These are phyloP conservation scores for Phodopus roborovskii DNA, from an alignment of 2,113 vertebrate genomes.

Conservation along the genomic window DNA sequence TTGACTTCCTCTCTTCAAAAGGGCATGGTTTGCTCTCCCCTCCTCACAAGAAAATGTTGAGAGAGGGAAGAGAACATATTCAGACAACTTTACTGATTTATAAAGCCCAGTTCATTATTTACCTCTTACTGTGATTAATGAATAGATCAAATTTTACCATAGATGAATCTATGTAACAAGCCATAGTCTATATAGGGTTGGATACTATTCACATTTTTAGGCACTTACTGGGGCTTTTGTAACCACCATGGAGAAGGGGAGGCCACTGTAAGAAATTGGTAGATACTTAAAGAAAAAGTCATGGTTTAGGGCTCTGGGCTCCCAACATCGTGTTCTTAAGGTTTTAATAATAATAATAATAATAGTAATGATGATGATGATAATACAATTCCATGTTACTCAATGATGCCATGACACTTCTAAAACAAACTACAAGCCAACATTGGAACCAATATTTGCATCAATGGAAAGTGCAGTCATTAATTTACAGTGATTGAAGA, in stretches of 20 bases:
- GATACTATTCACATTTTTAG: not conserved
- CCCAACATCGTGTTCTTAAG: not conserved
- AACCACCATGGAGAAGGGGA: not conserved
- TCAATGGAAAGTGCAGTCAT: not conserved
- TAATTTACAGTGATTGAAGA: slow-evolving; percentile 30
- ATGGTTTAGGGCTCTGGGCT: not conserved
- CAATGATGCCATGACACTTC: not conserved
- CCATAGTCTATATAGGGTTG: not conserved
- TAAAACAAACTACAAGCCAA: not conserved
- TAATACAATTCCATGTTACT: not conserved
- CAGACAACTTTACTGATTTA: not conserved
- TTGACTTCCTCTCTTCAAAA: not conserved
- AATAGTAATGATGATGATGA: not conserved
- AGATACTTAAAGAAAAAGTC: not conserved
- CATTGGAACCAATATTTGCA: not conserved
- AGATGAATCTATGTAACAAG: not conserved
- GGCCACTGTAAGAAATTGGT: not conserved
- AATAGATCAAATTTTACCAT: not conserved
- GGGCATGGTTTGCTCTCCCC: not conserved
- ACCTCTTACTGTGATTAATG: not conserved
- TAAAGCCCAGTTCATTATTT: not conserved
- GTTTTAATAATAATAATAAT: not conserved
- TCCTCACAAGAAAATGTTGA: not conserved
- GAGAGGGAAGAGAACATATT: not conserved
- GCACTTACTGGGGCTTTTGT: not conserved